Evolutionary conservation across 2,113 vertebrate species (phyloP), one percentile per base, ranked within the genome.

Genomic region (Gymnogyps californianus): DNA sequence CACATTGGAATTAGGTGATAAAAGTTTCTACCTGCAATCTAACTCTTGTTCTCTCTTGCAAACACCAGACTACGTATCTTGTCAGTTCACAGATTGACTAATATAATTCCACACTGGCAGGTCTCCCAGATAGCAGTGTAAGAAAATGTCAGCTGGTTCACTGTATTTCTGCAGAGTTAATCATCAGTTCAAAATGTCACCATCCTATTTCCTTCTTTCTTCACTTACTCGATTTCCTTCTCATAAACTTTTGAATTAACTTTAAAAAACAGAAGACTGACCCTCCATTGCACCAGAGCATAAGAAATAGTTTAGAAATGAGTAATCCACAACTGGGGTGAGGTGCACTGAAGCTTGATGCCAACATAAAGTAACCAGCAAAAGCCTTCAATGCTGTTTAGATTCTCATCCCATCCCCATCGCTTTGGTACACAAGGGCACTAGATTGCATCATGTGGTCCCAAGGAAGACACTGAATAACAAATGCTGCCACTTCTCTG

Each of bases 121-220:
- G 61, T 80, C 61, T 96, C 93, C 90, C 86, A 92, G 86, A 47
- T 25, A 87, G 42, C 74, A 49, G 7, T 28, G 52, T 31, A 89
- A 89, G 90, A 89, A 96, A 95, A 95, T 93, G 92, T 95, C 95
- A 96, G 25, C 85, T 46, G 25, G 72, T 31, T 65, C 44, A 51
- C 67, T 82, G 83, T 81, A 67, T 85, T 85, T 86, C 88, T 87
- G 80, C 80, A 67, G 88, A 96, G 92, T 87, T 93, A 92, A 86
- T 92, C 51, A 87, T 59, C 77, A 59, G 72, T 92, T 90, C 88
- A 93, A 85, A 95, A 96, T 89, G 95, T 76, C 92, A 93, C 54
- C 44, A 85, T 66, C 66, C 46, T 69, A 80, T 95, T 95, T 87
- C 83, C 90, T 91, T 71, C 87, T 55, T 85, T 17, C 61, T 84